Evolutionary conservation across 2,888 invertebrate genomes (phyloP), one percentile per base, ranked within the genome.

Genomic region (Heliconius cydno): DNA sequence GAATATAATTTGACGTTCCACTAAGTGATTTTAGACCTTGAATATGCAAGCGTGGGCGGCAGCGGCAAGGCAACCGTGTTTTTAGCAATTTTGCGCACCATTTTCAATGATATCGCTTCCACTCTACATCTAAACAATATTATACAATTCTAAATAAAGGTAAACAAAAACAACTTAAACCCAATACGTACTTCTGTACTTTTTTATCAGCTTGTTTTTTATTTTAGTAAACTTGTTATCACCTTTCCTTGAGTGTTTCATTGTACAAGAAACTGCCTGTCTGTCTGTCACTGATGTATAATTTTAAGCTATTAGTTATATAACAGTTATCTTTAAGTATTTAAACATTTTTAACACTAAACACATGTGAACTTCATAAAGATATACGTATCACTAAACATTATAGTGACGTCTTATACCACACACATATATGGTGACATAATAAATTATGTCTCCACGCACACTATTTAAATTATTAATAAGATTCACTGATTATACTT

Each of bases 181-280:
- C 25, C 83, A 70, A 70, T 70, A 84, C 85, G 71, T 91, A 94
- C 94, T 89, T 87, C 90, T 94, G 84, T 90, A 89, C 86, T 91
- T 94, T 87, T 90, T 94, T 87, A 92, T 93, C 88, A 94, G 85
- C 85, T 92, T 94, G 88, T 91, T 89, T 88, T 93, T 94, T 85
- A 92, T 87, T 90, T 94, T 94, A 82, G 87, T 88, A 82, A 92
- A 90, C 91, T 81, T 84, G 75, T 91, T 93, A 87, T 92, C 91
- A 83, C 86, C 85, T 83, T 90, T 93, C 88, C 90, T 93, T 79
- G 89, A 84, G 80, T 91, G 91, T 84, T 92, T 94, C 92, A 91
- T 89, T 79, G 84, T 86, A 84, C 82, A 41, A n/a, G 22, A 65
- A 41, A 19, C 30, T 65, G 52, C 22, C 52, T 52, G 52, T 52